These are phyloP conservation scores for Paragorgia papillata DNA, from an alignment of 92 coral and sea anemone genomes.

Conservation along the genomic window DNA sequence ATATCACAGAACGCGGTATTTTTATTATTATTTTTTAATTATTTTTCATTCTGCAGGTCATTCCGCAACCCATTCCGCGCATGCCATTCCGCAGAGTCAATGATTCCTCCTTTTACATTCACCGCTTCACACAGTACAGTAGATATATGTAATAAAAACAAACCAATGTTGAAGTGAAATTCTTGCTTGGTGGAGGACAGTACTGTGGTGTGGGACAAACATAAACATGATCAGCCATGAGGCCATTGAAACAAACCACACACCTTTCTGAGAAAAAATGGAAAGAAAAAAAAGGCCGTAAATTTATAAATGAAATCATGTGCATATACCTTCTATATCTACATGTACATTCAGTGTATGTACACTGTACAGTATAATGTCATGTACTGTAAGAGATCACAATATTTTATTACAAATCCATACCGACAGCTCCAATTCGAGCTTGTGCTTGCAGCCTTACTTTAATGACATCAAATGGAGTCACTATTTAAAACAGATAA, in stretches of 20 bases:
- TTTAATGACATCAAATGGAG: slow-evolving; percentile 96
- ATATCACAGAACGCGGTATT: too few species aligned
- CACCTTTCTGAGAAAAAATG: slow-evolving; percentile 69
- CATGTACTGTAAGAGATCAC: too few species aligned
- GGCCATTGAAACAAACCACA: slow-evolving; percentile 90
- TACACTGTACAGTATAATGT: too few species aligned
- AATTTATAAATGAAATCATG: neutral
- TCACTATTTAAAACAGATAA: slow-evolving; percentile 59
- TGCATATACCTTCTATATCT: too few species aligned
- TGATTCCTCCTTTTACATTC: slow-evolving; percentile 1
- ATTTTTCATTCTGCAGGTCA: too few species aligned
- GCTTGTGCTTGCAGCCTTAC: slow-evolving; percentile 93
- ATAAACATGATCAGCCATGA: slow-evolving; percentile 98
- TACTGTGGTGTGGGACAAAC: slow-evolving; percentile 69
- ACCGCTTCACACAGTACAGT: neutral
- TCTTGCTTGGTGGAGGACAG: slow-evolving; percentile 59
- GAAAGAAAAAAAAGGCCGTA: neutral
- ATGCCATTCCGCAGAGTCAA: too few species aligned
- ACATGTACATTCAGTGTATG: too few species aligned
- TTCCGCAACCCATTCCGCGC: too few species aligned
- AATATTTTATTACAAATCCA: too few species aligned
- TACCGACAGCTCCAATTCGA: slow-evolving; percentile 55
- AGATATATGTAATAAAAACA: slow-evolving; percentile 28
- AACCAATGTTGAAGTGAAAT: slow-evolving; percentile 82
- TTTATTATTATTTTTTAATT: too few species aligned